Conservation (phyloP, 2,888 invertebrate species). For the Saturnia pavonia region DNA sequence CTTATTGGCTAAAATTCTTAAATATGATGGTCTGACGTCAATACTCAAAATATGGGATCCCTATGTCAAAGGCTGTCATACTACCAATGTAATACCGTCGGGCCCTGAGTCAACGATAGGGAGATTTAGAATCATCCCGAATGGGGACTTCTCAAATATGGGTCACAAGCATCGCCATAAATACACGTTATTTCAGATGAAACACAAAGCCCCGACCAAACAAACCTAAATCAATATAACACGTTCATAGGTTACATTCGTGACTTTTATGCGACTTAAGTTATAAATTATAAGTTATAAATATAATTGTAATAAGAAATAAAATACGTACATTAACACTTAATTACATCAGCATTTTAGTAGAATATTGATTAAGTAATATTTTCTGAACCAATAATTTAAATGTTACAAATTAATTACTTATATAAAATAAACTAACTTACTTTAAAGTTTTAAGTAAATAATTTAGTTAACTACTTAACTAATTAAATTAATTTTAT, state of each 20-base stretch:
- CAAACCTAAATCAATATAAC: background rate
- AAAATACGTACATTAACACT: too few species aligned
- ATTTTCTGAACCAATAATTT: too few species aligned
- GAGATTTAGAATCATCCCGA: constrained; percentile 64
- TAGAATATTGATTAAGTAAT: too few species aligned
- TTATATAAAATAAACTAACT: too few species aligned
- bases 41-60: background rate
- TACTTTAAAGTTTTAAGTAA: too few species aligned
- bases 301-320: too few species aligned
- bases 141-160: constrained; percentile 57
- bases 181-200: constrained; percentile 48
- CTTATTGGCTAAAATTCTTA: background rate
- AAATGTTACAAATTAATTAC: too few species aligned
- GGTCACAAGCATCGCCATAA: constrained; percentile 50
- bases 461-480: too few species aligned
- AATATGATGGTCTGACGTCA: background rate
- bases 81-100: constrained; percentile 38
- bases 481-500: too few species aligned
- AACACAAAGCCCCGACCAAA: constrained; percentile 14
- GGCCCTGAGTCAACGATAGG: constrained; percentile 60
- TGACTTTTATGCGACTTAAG: background rate
- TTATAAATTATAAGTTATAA: too few species aligned
- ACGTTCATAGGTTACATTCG: background rate
- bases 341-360: too few species aligned
- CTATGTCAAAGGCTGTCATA: constrained; percentile 41